phyloP scores from a whole-genome alignment of 2,888 invertebrate genomes.

The Drosophila mettleri region DNA sequence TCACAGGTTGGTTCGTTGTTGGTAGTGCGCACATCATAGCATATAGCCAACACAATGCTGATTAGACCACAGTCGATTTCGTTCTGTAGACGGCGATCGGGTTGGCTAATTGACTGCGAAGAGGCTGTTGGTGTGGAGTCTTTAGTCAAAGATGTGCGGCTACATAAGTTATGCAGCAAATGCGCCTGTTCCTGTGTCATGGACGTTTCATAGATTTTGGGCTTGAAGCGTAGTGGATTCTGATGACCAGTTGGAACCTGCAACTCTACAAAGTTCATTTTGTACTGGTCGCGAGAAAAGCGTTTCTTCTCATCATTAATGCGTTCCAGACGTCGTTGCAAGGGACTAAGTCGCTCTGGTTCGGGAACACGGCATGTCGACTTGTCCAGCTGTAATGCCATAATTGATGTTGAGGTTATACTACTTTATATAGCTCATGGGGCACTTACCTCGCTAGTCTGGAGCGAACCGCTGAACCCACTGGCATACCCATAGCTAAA shows the following conservation, averaged over 20 bases:
- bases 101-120: constrained; percentile 14
- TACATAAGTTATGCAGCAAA: constrained; percentile 77
- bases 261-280: constrained; percentile 82
- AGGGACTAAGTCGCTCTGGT: constrained; percentile 74
- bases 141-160: constrained; percentile 35
- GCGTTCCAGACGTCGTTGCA: constrained; percentile 78
- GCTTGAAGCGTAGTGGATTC: constrained; percentile 80
- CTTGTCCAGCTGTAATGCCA: constrained; percentile 54
- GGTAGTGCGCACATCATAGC: constrained; percentile 83
- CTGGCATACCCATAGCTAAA: constrained; percentile 81
- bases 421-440: accelerated
- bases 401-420: not conserved
- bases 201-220: constrained; percentile 72
- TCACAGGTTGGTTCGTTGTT: constrained; percentile 83
- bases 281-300: constrained; percentile 83
- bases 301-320: constrained; percentile 79
- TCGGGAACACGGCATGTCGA: constrained; percentile 73
- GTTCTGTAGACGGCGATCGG: constrained; percentile 57
- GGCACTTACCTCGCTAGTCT: constrained; percentile 54
- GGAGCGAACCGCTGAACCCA: constrained; percentile 64
- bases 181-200: constrained; percentile 79
- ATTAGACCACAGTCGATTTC: constrained; percentile 82
- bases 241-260: constrained; percentile 83
- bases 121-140: constrained; percentile 5
- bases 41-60: constrained; percentile 83